A percentile compares a stretch with the other conserved stretches of the same genome.
phyloP scores from a whole-genome alignment of 35 echinoderm and acorn worm genomes.

The Acanthaster planci region DNA sequence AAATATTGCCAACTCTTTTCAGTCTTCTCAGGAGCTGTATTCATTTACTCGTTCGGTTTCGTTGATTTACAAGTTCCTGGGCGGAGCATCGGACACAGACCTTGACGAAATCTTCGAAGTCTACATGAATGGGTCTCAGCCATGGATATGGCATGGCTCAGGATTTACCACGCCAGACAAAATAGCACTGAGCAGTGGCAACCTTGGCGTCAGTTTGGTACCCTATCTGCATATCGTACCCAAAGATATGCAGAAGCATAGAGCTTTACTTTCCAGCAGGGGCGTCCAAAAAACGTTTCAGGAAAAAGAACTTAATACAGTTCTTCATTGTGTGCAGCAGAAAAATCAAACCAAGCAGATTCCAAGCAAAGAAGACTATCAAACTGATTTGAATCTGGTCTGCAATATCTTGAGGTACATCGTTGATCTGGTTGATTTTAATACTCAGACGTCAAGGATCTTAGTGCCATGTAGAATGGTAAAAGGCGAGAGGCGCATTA shows the following conservation, averaged over 20 bases:
- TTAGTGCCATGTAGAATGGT: constrained; percentile 12
- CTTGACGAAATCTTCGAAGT: not conserved
- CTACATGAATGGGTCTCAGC: not conserved
- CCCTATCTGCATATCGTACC: constrained; percentile 5
- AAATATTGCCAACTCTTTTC: not conserved
- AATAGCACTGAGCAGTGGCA: constrained; percentile 9
- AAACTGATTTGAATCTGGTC: constrained; percentile 14
- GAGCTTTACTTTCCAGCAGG: not conserved
- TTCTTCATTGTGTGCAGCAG: not conserved
- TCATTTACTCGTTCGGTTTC: not conserved
- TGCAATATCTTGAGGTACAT: constrained; percentile 22
- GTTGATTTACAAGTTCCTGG: constrained; percentile 19
- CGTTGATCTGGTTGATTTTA: not conserved
- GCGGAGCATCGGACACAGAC: not conserved
- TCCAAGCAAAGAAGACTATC: not conserved
- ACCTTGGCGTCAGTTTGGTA: not conserved
- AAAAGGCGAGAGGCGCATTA: not conserved
- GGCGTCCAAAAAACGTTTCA: constrained; percentile 14
- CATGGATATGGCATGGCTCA: constrained; percentile 39
- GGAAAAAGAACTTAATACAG: not conserved
- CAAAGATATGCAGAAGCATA: not conserved
- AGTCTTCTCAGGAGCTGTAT: not conserved
- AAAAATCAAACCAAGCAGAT: not conserved
- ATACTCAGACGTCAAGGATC: not conserved
- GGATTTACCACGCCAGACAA: constrained; percentile 46